Conservation (phyloP, 2,797 vertebrate species). For the Stomatorhinus walkeri region DNA sequence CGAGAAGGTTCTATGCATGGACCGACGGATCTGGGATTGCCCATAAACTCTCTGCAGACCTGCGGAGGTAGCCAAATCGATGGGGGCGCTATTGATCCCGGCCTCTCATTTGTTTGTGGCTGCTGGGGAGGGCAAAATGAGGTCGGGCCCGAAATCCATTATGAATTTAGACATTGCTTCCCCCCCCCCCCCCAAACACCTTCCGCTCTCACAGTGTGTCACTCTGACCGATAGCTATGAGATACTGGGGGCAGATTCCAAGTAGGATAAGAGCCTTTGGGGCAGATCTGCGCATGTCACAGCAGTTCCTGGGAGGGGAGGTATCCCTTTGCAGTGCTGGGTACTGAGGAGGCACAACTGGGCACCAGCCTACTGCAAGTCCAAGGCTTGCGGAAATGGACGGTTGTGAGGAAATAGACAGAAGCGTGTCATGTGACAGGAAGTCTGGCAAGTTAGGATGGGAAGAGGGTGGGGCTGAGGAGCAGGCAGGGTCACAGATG, state of each 20-base stretch:
- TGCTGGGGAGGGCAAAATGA: background rate
- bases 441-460: conserved; percentile 63
- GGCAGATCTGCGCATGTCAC: conserved; percentile 10
- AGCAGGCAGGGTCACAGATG: background rate
- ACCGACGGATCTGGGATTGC: background rate
- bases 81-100: background rate
- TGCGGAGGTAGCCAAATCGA: background rate
- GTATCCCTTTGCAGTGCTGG: conserved; percentile 21
- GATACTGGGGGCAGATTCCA: background rate
- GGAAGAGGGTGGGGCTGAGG: conserved; percentile 16
- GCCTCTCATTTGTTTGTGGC: background rate
- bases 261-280: background rate
- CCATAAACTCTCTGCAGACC: background rate
- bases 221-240: background rate
- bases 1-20: background rate
- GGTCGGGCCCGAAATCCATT: background rate
- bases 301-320: conserved; percentile 26
- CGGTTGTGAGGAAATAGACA: background rate
- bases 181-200: background rate
- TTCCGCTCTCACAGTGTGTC: conserved; percentile 15
- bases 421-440: conserved; percentile 56
- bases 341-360: conserved; percentile 42
- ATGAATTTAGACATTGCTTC: background rate
- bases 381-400: background rate
- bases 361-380: conserved; percentile 18